These are phyloP conservation scores for Pseudomugil gertrudae DNA, from an alignment of 2,797 vertebrate species.

Conservation along the genomic window DNA sequence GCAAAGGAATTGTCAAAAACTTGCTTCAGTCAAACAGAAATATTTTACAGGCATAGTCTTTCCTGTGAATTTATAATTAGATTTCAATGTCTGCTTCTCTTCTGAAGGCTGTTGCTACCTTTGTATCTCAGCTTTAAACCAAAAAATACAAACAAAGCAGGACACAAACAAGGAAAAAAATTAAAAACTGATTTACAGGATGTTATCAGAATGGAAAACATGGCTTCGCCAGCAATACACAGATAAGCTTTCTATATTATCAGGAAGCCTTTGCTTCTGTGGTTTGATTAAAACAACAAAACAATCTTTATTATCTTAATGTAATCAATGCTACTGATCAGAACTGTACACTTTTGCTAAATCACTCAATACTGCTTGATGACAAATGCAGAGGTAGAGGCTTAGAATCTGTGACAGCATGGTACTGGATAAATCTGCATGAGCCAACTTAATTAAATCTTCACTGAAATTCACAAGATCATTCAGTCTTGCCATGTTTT, in stretches of 20 bases:
- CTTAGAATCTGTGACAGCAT: conserved; percentile 12
- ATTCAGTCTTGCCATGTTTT: conserved; percentile 12
- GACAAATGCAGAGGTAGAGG: background rate
- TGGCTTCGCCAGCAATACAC: background rate
- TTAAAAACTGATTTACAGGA: background rate
- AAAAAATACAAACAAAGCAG: background rate
- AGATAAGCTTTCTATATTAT: background rate
- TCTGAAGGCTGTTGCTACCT: background rate
- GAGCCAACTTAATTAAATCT: conserved; percentile 19
- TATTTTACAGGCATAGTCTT: background rate
- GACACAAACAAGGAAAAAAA: background rate
- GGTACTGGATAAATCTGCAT: conserved; percentile 12
- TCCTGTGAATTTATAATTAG: background rate
- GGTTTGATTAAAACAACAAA: background rate
- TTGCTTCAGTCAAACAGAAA: background rate
- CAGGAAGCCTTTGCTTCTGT: conserved; percentile 6
- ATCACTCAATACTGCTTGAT: background rate
- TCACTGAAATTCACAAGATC: conserved; percentile 19
- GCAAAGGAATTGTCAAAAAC: background rate
- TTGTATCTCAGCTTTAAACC: background rate
- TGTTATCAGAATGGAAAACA: background rate
- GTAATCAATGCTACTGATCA: background rate
- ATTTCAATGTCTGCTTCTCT: background rate
- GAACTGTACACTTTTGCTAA: background rate
- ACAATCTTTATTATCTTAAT: background rate